Conservation (phyloP, 2,113 vertebrate genomes). For the Microcebus griseorufus region DNA sequence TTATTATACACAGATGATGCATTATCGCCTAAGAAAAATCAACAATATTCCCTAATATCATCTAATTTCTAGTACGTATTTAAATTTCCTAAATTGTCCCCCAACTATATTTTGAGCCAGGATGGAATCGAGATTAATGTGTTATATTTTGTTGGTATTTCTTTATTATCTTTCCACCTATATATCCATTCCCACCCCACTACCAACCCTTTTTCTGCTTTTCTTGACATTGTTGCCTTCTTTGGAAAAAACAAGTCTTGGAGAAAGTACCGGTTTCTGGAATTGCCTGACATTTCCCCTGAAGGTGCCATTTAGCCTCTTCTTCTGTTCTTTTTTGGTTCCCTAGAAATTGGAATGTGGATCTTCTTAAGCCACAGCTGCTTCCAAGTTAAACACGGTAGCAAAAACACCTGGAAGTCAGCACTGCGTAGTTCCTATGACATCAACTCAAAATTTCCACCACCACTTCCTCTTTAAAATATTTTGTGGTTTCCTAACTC, state of each 20-base stretch:
- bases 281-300: background rate
- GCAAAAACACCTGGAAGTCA: slow-evolving; percentile 4
- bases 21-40: background rate
- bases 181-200: background rate
- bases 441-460: slow-evolving; percentile 54
- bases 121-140: background rate
- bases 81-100: slow-evolving; percentile 27
- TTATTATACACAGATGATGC: background rate
- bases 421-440: background rate
- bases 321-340: background rate
- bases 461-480: slow-evolving; percentile 66
- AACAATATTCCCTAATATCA: background rate
- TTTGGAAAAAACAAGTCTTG: background rate
- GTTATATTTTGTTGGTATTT: background rate
- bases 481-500: slow-evolving; percentile 31
- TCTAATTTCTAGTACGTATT: slow-evolving; percentile 1
- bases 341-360: background rate
- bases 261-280: background rate
- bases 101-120: slow-evolving; percentile 16
- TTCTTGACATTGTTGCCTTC: background rate
- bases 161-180: background rate
- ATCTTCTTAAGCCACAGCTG: background rate
- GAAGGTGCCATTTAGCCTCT: background rate
- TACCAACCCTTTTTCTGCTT: background rate
- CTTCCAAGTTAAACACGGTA: background rate